Conservation (phyloP, 2,113 vertebrate species). For the Nothocercus julius region DNA sequence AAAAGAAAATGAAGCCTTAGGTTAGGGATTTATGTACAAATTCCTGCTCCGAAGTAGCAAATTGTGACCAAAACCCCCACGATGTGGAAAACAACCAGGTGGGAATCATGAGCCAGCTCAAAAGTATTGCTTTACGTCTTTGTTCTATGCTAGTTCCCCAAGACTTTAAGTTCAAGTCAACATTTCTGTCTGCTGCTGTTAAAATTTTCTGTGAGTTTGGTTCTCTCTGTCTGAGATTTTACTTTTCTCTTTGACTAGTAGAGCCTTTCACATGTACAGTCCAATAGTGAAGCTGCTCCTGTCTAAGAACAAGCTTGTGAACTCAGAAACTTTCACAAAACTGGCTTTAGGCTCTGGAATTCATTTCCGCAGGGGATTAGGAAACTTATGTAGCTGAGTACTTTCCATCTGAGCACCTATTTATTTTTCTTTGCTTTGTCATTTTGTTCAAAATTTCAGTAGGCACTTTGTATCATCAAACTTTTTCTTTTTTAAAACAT, state of each 20-base stretch:
- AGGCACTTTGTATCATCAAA: neutral
- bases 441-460: neutral
- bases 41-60: neutral
- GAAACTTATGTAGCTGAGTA: neutral
- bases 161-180: neutral
- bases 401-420: neutral
- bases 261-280: neutral
- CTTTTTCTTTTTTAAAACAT: neutral
- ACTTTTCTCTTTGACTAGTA: neutral
- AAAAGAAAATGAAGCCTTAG: neutral
- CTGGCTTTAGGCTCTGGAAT: neutral
- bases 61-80: neutral
- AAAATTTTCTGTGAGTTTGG: neutral
- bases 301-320: neutral
- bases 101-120: neutral
- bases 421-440: neutral
- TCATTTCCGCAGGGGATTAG: neutral
- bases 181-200: neutral
- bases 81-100: neutral
- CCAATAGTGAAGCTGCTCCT: neutral
- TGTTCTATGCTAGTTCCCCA: neutral
- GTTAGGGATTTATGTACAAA: constrained; percentile 6
- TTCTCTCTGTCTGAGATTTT: neutral
- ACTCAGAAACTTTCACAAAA: neutral
- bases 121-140: neutral